Evolutionary conservation across 2,797 vertebrate genomes (phyloP), one percentile per base, ranked within the genome.

Genomic region (Astyanax mexicanus): DNA sequence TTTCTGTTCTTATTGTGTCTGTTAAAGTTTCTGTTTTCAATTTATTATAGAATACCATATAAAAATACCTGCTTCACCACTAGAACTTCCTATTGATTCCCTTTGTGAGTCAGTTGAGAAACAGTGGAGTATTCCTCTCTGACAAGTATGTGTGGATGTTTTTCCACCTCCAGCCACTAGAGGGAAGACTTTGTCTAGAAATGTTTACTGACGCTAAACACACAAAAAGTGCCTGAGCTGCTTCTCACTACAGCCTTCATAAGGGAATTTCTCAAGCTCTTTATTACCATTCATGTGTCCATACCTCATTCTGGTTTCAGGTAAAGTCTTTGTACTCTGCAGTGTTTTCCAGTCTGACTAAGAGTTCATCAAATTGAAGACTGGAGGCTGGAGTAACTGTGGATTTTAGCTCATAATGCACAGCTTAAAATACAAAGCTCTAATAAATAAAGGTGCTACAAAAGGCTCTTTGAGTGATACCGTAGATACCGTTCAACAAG

Each of bases 181-280:
- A 87, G 87, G 86, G 87, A 88, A 84, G 80, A 71, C 51, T 86
- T 32, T 21, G 32, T 19, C 19, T 32, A 72, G 52, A 58, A 58
- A 69, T 58, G 45, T 45, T 35, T 40, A 32, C 29, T 32, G 29
- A 32, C 5, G 29, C 29, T 2, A 5, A 62, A 12, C 1, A 4
- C 55, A 58, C 29, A 17, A 58, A 8, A 40, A 64, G 60, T n/a
- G 19, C 19, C 38, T 64, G 19, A 42, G 38, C 10, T 32, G 35
- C n/a, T 38, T 21, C 32, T 60, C 57, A 65, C 21, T 68, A 27
- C 54, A 60, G 52, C 12, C 40, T 57, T 57, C 27, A 23, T n/a
- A 32, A 35, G 40, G 52, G 45, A 58, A 47, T 38, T 17, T 29
- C 3, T 51, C 13, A 7, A 37, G 4, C 21, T 6, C 11, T 62